Evolutionary conservation across 2,113 vertebrate genomes (phyloP), one percentile per base, ranked within the genome.

Genomic region (Columba janthina): DNA sequence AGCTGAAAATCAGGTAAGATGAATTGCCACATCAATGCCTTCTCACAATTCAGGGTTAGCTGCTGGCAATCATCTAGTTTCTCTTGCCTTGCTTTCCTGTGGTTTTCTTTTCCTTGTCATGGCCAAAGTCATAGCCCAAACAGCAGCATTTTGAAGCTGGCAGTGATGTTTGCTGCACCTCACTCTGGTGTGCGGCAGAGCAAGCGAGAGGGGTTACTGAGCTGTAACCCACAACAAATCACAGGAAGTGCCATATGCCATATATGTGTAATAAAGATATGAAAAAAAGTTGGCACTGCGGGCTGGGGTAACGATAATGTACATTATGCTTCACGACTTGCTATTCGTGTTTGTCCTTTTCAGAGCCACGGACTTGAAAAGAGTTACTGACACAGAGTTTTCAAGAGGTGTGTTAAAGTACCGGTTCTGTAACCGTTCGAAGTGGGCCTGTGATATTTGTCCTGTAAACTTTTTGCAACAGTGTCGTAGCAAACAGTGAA

Each of bases 81-180:
- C 11, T 70, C 38, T 56, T 62, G 12, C 19, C 15, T 89, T 65
- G 12, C 20, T 85, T 75, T 51, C 31, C 19, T 22, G n/a, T 15
- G 19, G 8, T 50, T 77, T 75, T 73, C n/a, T 40, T 62, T 75
- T 48, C 34, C 21, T 79, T 53, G 31, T 6, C 25, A 26, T 4
- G 24, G 25, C 24, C 15, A 18, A 20, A 77, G 11, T 17, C 15
- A 18, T 7, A 69, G 9, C 28, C 0, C 0, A 20, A 60, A 61
- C 16, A 29, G 15, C 13, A 60, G 25, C 0, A 0, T 17, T 31
- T 57, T 21, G 61, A 69, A 93, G 31, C 15, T 0, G 3, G 18
- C 2, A 1, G 16, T 38, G n/a, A 48, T 31, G 8, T 3, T 85
- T 74, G 11, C 32, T 65, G 22, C 11, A 19, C 21, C 44, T 82